A percentile compares a stretch with the other conserved stretches of the same genome.
These are phyloP conservation scores for Rhingia rostrata DNA, from an alignment of 2,888 invertebrate genomes.

Conservation along the genomic window DNA sequence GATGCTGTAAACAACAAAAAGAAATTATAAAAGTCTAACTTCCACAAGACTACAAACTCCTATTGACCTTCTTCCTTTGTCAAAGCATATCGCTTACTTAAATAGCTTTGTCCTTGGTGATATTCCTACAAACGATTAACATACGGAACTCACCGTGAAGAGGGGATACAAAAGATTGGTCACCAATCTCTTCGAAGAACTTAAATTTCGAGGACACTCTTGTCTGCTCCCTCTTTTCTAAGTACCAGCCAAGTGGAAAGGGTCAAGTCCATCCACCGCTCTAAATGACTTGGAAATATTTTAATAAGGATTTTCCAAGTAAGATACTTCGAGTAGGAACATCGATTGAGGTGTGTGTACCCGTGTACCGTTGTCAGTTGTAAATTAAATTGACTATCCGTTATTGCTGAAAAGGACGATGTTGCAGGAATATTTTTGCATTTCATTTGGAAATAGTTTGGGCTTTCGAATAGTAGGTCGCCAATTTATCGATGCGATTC, in stretches of 20 bases:
- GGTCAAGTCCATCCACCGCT: conserved; percentile 54
- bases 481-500: conserved; percentile 36
- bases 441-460: conserved; percentile 29
- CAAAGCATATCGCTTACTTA: conserved; percentile 47
- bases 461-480: neutral
- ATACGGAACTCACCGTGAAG: neutral
- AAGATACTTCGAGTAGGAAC: neutral
- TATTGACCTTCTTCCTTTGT: neutral
- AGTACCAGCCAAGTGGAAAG: conserved; percentile 6
- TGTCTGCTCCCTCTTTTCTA: neutral
- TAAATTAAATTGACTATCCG: conserved; percentile 57
- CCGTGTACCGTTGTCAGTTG: conserved; percentile 20
- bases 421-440: conserved; percentile 64
- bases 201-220: too few relatives aligned
- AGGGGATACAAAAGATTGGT: conserved; percentile 4
- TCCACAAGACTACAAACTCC: conserved; percentile 13
- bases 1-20: conserved; percentile 9
- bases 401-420: conserved; percentile 18
- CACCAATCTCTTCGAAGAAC: too few relatives aligned
- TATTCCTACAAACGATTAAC: conserved; percentile 49
- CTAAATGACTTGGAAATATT: conserved; percentile 62
- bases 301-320: conserved; percentile 20
- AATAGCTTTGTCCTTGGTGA: conserved; percentile 51
- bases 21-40: neutral
- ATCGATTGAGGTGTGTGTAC: conserved; percentile 33